Evolutionary conservation across 2,888 invertebrate species (phyloP), one percentile per base, ranked within the genome.

Genomic region (Leptinotarsa juncta): DNA sequence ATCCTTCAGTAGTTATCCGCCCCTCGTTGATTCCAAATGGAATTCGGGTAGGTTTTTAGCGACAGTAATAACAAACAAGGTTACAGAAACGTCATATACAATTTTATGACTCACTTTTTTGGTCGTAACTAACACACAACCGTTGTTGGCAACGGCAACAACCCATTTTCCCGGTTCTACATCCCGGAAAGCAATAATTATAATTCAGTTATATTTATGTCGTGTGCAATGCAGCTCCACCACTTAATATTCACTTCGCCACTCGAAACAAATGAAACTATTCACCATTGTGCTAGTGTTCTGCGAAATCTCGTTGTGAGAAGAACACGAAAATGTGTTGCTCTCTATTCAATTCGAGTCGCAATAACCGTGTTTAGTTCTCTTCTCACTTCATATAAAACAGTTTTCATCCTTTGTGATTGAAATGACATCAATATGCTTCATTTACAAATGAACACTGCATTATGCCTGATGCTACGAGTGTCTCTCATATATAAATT

Each of bases 81-180:
- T 62, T 62, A 32, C 42, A 32, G 62, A 62, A 57, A 32, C 62
- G 62, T 62, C 62, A 62, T 62, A 62, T 62, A 62, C 62, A 62
- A 62, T 62, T 62, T 62, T 62, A 62, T 62, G 62, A 32, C 62
- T 62, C 62, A 62, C 42, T 73, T 73, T 73, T 73, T 65, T 68
- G 18, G 55, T 70, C 55, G 26, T 71, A 74, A 68, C 65, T 68
- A 65, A 53, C 67, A 67, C 75, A 67, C 75, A 69, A 72, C 65
- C 75, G 69, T 70, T 65, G 75, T 72, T 75, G 75, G 71, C 75
- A 75, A 75, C 75, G 75, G 71, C 75, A 75, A 75, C 75, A 69
- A 72, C 75, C 75, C 72, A 69, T 75, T 75, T 62, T 71, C 42
- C 62, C 42, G 50, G 32, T 49, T 18, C 65, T 70, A 70, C 60